Percentiles rank a stretch among this genome's conserved stretches.
Evolutionary conservation across 2,888 invertebrate species (phyloP).

Genomic region (Eumerus sabulonum): DNA sequence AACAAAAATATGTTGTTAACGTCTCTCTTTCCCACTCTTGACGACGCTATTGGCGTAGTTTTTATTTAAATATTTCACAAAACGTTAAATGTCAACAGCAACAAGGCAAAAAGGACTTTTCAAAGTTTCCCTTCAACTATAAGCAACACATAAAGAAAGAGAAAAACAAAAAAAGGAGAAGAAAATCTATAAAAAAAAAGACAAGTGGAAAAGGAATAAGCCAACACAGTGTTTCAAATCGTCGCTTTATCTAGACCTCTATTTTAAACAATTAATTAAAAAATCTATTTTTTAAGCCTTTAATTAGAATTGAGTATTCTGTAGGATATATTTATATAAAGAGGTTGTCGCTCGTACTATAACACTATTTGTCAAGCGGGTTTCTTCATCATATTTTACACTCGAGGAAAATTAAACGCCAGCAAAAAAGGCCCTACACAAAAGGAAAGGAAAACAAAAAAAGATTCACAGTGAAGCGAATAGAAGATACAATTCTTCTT

Average conservation of each 20-base stretch:
- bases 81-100: slow-evolving; percentile 35
- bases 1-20: slow-evolving; percentile 24
- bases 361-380: slow-evolving; percentile 7
- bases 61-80: slow-evolving; percentile 23
- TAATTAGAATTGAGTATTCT: slow-evolving; percentile 34
- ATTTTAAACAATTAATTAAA: slow-evolving; percentile 24
- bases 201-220: too few relatives aligned
- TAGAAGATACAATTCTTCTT: slow-evolving; percentile 12
- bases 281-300: slow-evolving; percentile 25
- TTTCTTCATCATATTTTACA: slow-evolving; percentile 13
- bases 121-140: slow-evolving; percentile 19
- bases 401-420: slow-evolving; percentile 4
- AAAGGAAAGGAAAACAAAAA: neutral
- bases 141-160: slow-evolving; percentile 7
- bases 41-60: slow-evolving; percentile 29
- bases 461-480: neutral
- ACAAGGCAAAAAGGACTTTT: slow-evolving; percentile 37
- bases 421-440: neutral
- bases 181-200: too few relatives aligned
- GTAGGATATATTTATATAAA: slow-evolving; percentile 20
- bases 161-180: slow-evolving; percentile 13
- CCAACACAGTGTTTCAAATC: slow-evolving; percentile 56
- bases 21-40: slow-evolving; percentile 21
- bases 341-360: slow-evolving; percentile 26
- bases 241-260: slow-evolving; percentile 59